These are phyloP conservation scores for Amblyopsis hoosieri DNA, from an alignment of 2,797 vertebrate species.

Conservation along the genomic window DNA sequence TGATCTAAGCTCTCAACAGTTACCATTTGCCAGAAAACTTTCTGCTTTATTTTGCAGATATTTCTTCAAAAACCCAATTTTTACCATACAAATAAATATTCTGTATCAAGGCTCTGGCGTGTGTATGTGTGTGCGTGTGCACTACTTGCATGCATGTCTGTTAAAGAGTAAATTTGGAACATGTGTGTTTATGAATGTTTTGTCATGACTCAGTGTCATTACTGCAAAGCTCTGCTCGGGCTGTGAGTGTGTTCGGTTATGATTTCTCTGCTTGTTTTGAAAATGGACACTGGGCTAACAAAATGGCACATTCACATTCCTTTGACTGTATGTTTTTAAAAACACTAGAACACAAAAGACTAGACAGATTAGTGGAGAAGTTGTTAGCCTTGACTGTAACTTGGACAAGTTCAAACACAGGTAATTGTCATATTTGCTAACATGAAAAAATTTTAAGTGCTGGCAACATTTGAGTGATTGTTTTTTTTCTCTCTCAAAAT, in stretches of 20 bases:
- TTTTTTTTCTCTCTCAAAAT: neutral
- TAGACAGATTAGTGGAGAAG: neutral
- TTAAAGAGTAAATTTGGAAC: slow-evolving; percentile 38
- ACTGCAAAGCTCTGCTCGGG: slow-evolving; percentile 1
- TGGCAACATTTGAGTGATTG: neutral
- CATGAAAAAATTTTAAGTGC: slow-evolving; percentile 13
- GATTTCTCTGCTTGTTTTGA: slow-evolving; percentile 3
- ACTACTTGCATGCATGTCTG: slow-evolving; percentile 1
- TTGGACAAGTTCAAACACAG: neutral
- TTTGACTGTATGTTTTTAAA: neutral
- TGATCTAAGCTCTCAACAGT: slow-evolving; percentile 44
- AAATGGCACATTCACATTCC: neutral
- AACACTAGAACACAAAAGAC: neutral
- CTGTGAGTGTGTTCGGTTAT: neutral
- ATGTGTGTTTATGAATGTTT: slow-evolving; percentile 37
- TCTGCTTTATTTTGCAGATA: slow-evolving; percentile 44
- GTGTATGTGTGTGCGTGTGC: neutral
- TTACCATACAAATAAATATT: slow-evolving; percentile 46
- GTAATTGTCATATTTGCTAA: neutral
- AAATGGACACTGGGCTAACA: neutral
- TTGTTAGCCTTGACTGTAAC: neutral
- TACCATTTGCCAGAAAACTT: slow-evolving; percentile 56
- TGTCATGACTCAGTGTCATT: slow-evolving; percentile 18
- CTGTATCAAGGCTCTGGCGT: slow-evolving; percentile 8
- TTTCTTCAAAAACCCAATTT: slow-evolving; percentile 6